Evolutionary conservation across 2,113 vertebrate species (phyloP).

Genomic region (Corvus cornix): DNA sequence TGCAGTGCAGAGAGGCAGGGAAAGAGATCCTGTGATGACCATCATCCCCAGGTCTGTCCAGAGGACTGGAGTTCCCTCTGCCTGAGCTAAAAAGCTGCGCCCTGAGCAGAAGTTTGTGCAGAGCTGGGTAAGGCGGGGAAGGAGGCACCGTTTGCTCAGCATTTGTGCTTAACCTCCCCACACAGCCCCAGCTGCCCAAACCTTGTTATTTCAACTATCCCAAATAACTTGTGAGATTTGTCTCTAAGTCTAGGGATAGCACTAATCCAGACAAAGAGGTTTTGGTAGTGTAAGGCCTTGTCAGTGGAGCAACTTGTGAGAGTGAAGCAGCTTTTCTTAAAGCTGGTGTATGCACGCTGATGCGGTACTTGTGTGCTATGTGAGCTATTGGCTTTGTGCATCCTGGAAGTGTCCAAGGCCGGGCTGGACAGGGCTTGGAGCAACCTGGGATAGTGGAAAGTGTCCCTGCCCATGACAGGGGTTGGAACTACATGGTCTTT

Average conservation of each 20-base stretch:
- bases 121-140: not conserved
- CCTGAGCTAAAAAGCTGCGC: not conserved
- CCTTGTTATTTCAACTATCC: not conserved
- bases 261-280: not conserved
- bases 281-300: not conserved
- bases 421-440: not conserved
- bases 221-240: not conserved
- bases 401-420: not conserved
- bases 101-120: not conserved
- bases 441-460: not conserved
- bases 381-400: not conserved
- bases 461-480: not conserved
- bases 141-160: not conserved
- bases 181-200: not conserved
- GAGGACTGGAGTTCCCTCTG: not conserved
- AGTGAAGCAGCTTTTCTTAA: not conserved
- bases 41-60: not conserved
- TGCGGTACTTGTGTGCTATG: accelerated
- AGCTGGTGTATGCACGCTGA: accelerated
- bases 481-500: not conserved
- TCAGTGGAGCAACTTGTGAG: not conserved
- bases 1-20: not conserved
- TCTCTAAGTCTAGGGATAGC: not conserved
- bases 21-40: not conserved
- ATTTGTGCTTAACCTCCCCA: not conserved